Evolutionary conservation across 2,797 vertebrate genomes (phyloP), one percentile per base, ranked within the genome.

Genomic region (Microctenopoma steveboyesi): DNA sequence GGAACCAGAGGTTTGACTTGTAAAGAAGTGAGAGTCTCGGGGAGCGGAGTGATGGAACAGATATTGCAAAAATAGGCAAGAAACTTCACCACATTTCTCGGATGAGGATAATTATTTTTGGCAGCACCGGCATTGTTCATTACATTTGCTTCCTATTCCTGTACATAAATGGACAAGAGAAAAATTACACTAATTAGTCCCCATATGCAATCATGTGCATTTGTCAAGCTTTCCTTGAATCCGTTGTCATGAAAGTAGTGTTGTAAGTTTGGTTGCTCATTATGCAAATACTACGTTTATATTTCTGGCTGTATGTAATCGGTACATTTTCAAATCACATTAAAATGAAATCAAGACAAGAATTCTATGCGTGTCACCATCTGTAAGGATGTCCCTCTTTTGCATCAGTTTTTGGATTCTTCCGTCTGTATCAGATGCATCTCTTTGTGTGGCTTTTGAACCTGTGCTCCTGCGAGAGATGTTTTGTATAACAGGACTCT

Each of bases 81-180:
- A 89, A 91, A 56, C 60, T 51, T 94, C 93, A 92, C 92, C 93
- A 90, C 92, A 93, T 92, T 93, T 93, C 92, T 93, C 87, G 88
- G 93, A 94, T 93, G 92, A 95, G 92, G 92, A 94, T 94, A 92
- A 95, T 91, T 92, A 89, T 88, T 90, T 94, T 92, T 93, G 94
- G 93, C 94, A 95, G 91, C 89, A 88, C 91, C 89, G 90, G 84
- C 89, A 93, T 92, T 93, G 91, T 92, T 88, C 50, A 70, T 69
- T 74, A 66, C 43, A 50, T 82, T 74, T 61, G 59, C 40, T 78
- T 79, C 66, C 68, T 66, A 60, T 72, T 82, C 33, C 28, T 79
- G 65, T 72, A 84, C 78, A 89, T 78, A 78, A 82, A 85, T 8
- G 9, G 58, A 55, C 47, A 59, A 50, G 27, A 72, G 58, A 74